Evolutionary conservation across 92 coral and sea anemone species (phyloP).

Genomic region (Galaxea fascicularis): DNA sequence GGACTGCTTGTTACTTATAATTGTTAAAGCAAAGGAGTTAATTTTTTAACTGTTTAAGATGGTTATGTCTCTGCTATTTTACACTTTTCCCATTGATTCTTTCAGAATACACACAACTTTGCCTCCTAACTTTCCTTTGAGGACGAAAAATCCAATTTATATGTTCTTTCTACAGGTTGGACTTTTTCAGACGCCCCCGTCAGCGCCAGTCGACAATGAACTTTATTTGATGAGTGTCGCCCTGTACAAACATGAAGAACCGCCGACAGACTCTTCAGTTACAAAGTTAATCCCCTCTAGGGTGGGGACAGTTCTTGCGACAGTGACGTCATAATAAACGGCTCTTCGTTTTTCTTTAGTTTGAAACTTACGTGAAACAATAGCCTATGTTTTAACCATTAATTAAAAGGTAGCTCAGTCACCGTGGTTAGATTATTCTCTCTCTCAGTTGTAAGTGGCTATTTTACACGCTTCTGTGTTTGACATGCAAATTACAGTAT

Average conservation of each 20-base stretch:
- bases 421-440: background rate
- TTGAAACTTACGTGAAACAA: background rate
- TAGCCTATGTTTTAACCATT: constrained; percentile 18
- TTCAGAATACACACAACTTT: no score
- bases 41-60: no score
- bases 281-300: constrained; percentile 78
- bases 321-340: constrained; percentile 15
- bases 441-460: background rate
- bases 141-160: background rate
- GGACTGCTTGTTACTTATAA: no score
- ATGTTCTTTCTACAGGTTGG: constrained; percentile 19
- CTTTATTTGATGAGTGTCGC: constrained; percentile 97
- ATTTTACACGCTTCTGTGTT: no score
- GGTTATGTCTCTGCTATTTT: no score
- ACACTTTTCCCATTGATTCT: no score
- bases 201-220: constrained; percentile 94
- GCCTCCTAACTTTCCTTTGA: no score
- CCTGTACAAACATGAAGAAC: constrained; percentile 85
- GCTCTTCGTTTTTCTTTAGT: no score
- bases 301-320: constrained; percentile 80
- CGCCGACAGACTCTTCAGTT: constrained; percentile 66
- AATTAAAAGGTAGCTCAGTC: constrained; percentile 18
- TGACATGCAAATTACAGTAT: no score
- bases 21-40: no score
- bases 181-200: constrained; percentile 69